Conservation (phyloP, 1,140 invertebrate species). For the Gyrodactylus bullatarudis region DNA sequence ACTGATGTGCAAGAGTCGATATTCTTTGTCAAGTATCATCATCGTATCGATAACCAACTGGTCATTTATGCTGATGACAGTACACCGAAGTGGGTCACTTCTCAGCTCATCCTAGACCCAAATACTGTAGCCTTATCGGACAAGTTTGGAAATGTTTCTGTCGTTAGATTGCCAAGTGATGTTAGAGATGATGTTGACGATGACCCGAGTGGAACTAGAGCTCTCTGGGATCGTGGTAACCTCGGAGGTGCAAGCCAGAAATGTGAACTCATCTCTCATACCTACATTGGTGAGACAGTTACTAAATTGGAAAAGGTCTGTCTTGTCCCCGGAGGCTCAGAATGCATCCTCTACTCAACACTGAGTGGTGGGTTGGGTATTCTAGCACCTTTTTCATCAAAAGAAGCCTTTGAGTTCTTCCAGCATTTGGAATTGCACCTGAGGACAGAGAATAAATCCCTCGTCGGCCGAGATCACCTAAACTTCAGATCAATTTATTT, state of each 20-base stretch:
- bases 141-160: conserved; percentile 85
- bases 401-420: conserved; percentile 95
- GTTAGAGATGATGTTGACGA: conserved; percentile 88
- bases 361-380: conserved; percentile 63
- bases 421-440: conserved; percentile 99
- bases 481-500: conserved; percentile 87
- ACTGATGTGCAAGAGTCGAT: conserved; percentile 74
- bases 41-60: conserved; percentile 61
- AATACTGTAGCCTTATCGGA: conserved; percentile 76
- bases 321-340: conserved; percentile 72
- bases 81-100: conserved; percentile 70
- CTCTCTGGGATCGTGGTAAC: conserved; percentile 67
- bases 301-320: conserved; percentile 44
- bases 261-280: conserved; percentile 53
- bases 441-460: conserved; percentile 65
- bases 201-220: conserved; percentile 88
- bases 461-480: conserved; percentile 83
- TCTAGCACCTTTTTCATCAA: conserved; percentile 74
- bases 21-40: conserved; percentile 67
- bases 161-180: conserved; percentile 52
- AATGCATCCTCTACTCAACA: conserved; percentile 75
- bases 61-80: conserved; percentile 95
- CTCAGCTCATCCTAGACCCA: conserved; percentile 64
- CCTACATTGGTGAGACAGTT: conserved; percentile 69
- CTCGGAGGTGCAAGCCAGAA: conserved; percentile 89